Evolutionary conservation across 2,797 vertebrate genomes (phyloP).

Genomic region (Malurus leucopterus): DNA sequence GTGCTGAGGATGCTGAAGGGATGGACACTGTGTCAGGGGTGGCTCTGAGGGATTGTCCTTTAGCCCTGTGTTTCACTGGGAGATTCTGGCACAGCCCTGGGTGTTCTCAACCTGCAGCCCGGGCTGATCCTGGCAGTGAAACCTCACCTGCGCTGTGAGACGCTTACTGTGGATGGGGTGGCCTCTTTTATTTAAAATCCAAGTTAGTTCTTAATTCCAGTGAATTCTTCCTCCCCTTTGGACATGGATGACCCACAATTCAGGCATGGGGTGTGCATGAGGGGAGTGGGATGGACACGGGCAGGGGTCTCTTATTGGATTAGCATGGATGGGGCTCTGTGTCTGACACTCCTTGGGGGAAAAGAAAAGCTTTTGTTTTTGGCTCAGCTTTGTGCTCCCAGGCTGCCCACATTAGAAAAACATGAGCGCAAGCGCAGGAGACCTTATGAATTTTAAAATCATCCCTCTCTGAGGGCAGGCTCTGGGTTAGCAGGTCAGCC

Average conservation of each 20-base stretch:
- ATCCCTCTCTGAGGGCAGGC: not conserved
- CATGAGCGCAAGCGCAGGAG: fast-evolving
- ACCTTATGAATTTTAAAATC: conserved; percentile 33
- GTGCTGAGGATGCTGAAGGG: not conserved
- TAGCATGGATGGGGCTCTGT: fast-evolving
- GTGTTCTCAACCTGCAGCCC: fast-evolving
- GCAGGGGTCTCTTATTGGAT: not conserved
- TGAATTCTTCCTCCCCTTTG: not conserved
- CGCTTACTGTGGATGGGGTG: not conserved
- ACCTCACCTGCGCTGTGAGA: not conserved
- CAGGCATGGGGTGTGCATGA: not conserved
- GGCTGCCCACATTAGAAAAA: not conserved
- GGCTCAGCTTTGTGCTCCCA: not conserved
- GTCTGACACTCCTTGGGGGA: not conserved
- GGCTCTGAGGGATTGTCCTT: not conserved
- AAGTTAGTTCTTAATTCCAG: fast-evolving
- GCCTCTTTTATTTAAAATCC: not conserved
- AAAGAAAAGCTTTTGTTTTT: not conserved
- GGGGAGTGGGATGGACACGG: fast-evolving
- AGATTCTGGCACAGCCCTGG: too few relatives aligned
- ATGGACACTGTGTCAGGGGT: fast-evolving
- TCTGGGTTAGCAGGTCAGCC: not conserved
- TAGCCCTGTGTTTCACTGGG: fast-evolving
- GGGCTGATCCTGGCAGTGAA: fast-evolving
- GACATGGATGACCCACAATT: fast-evolving